These are phyloP conservation scores for Diogma glabrata DNA, from an alignment of 2,888 invertebrate genomes.

Conservation along the genomic window DNA sequence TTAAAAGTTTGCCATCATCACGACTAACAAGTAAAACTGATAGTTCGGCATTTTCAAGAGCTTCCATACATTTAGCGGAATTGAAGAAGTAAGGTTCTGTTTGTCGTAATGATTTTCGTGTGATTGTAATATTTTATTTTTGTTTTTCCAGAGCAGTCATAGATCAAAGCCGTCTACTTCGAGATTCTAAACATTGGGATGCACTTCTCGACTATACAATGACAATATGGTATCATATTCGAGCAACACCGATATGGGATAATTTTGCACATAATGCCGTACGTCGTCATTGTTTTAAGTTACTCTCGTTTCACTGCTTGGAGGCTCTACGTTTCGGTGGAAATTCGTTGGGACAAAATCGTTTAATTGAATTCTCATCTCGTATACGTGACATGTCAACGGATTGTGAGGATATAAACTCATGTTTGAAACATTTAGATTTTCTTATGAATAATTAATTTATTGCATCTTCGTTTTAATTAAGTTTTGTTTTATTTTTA, in stretches of 20 bases:
- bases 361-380: constrained; percentile 27
- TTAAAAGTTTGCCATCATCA: constrained; percentile 59
- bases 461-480: too few species aligned
- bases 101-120: background rate
- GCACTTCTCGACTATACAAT: constrained; percentile 57
- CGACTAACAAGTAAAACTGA: constrained; percentile 59
- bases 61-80: constrained; percentile 53
- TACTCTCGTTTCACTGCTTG: constrained; percentile 40
- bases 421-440: constrained; percentile 29
- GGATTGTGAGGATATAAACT: constrained; percentile 33
- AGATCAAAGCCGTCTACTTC: constrained; percentile 52
- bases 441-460: constrained; percentile 25
- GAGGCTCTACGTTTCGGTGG: constrained; percentile 31
- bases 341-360: constrained; percentile 26
- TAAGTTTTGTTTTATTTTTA: too few species aligned
- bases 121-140: constrained; percentile 2
- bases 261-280: constrained; percentile 56
- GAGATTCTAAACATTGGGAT: constrained; percentile 64
- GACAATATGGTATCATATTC: constrained; percentile 60
- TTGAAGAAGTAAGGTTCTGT: constrained; percentile 40
- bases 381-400: constrained; percentile 30
- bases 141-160: constrained; percentile 35
- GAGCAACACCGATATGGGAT: constrained; percentile 63
- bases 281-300: constrained; percentile 57
- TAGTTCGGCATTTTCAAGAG: constrained; percentile 56